Base-by-base conservation (phyloP, 2,888 invertebrate species). In the Melinopterus prodromus region DNA sequence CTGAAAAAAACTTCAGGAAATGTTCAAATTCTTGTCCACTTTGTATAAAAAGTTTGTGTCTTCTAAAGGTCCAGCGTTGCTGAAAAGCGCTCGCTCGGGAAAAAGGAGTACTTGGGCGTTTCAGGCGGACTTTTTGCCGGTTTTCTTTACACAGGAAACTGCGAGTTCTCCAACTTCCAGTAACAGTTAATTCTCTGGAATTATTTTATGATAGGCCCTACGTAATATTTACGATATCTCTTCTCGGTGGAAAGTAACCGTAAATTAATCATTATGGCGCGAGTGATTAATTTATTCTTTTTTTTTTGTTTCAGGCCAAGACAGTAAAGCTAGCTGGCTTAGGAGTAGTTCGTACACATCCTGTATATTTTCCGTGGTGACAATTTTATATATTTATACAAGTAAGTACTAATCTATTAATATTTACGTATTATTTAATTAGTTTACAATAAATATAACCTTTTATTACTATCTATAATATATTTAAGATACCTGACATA, bases 251-350 rank as follows among this genome's bases (percentile, higher is more conserved):
- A 53, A 53, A 53, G 12, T 53, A 12, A 53, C 53, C 53, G 7
- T 4, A 53, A 53, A 53, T 53, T 53, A 53, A 53, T 53, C 12
- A 53, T 53, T 53, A 53, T 53, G 26, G 53, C 53, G 53, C 12
- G 53, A 53, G 7, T 53, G 71, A 7, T 16, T 16, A 7, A 6
- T 71, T 5, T 2, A 71, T n/a, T 16, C 16, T 15, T 16, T 72
- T 16, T 72, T 16, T 9, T 26, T 72, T 72, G 72, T 72, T 74
- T 74, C 37, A 74, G 74, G 74, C 37, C 74, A 74, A 36, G 74
- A 74, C 37, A 74, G 74, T 74, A 74, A 74, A 74, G 74, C 14
- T 35, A 74, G 15, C 74, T 36, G n/a, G n/a, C 37, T 74, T 26
- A 35, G 37, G n/a, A 74, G 12, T 53, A 53, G 53, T 53, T 37